These are phyloP conservation scores for Phyllopteryx taeniolatus DNA, from an alignment of 2,113 vertebrate species.

Conservation along the genomic window DNA sequence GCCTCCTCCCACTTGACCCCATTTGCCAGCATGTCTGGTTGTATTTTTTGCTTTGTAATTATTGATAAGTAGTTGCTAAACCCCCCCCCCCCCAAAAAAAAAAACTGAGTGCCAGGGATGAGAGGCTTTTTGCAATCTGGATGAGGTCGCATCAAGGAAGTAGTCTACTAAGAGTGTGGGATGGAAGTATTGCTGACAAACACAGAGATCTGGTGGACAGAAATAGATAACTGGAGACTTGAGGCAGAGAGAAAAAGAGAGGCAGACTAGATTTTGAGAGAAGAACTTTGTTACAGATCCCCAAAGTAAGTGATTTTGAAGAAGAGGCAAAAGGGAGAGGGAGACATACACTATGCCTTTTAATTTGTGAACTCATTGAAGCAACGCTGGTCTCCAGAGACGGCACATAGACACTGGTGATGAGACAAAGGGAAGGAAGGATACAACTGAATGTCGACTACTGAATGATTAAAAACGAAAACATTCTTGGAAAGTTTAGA, in stretches of 20 bases:
- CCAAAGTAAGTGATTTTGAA: conserved; percentile 35
- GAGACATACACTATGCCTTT: conserved; percentile 36
- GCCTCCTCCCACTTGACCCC: conserved; percentile 32
- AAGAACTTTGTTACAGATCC: conserved; percentile 36
- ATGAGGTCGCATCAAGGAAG: conserved; percentile 36
- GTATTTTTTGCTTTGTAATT: conserved; percentile 31
- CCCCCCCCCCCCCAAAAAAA: background rate
- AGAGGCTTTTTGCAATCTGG: conserved; percentile 34
- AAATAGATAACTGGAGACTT: conserved; percentile 60
- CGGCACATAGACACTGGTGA: conserved; percentile 12
- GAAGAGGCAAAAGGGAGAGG: conserved; percentile 33
- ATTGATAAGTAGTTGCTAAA: conserved; percentile 18
- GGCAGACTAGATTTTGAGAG: conserved; percentile 42
- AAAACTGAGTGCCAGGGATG: background rate
- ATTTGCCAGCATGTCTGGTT: conserved; percentile 28
- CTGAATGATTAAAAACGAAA: conserved; percentile 21
- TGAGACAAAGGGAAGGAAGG: conserved; percentile 10
- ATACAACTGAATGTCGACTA: background rate
- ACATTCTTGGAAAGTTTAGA: conserved; percentile 13
- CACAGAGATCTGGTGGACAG: conserved; percentile 49
- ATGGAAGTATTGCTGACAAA: conserved; percentile 56
- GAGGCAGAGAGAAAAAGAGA: conserved; percentile 41
- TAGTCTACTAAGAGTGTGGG: conserved; percentile 57
- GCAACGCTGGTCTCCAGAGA: conserved; percentile 31
- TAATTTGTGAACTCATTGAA: conserved; percentile 48